phyloP scores from a whole-genome alignment of 1,140 invertebrate genomes.

The Pseudachorutes palmiensis region DNA sequence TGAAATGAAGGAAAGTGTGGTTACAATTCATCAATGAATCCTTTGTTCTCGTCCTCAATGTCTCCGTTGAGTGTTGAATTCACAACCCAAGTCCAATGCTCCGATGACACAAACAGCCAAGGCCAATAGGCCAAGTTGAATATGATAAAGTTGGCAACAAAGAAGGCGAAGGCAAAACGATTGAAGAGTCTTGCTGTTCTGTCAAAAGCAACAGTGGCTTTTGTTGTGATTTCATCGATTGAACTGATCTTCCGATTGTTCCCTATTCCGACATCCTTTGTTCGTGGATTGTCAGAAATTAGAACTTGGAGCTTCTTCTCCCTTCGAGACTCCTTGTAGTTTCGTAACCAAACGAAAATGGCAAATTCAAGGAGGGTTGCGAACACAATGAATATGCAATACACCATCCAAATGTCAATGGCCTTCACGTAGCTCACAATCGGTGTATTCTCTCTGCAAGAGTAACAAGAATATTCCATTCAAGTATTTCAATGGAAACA shows the following conservation, averaged over 20 bases:
- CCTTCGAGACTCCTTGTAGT: neutral
- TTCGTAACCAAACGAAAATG: conserved; percentile 41
- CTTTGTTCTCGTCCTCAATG: neutral
- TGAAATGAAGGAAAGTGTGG: neutral
- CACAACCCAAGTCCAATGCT: neutral
- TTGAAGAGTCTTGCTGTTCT: conserved; percentile 11
- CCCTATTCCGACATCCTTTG: neutral
- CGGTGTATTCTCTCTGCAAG: conserved; percentile 36
- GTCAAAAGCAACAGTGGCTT: conserved; percentile 1
- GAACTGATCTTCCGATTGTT: neutral
- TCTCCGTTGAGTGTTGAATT: neutral
- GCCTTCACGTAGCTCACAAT: conserved; percentile 24
- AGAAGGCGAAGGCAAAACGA: conserved; percentile 16
- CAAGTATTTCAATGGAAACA: too few relatives aligned
- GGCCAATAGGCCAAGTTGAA: conserved; percentile 13
- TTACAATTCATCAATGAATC: neutral
- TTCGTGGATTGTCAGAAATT: neutral
- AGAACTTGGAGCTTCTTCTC: neutral
- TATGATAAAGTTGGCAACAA: conserved; percentile 1
- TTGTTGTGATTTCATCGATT: neutral
- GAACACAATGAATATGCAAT: conserved; percentile 63
- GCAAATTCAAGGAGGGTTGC: conserved; percentile 61
- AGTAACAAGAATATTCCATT: too few relatives aligned
- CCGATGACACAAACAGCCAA: neutral
- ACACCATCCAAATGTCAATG: conserved; percentile 55